phyloP scores from a whole-genome alignment of 2,888 invertebrate genomes.

The Lymantria monacha region DNA sequence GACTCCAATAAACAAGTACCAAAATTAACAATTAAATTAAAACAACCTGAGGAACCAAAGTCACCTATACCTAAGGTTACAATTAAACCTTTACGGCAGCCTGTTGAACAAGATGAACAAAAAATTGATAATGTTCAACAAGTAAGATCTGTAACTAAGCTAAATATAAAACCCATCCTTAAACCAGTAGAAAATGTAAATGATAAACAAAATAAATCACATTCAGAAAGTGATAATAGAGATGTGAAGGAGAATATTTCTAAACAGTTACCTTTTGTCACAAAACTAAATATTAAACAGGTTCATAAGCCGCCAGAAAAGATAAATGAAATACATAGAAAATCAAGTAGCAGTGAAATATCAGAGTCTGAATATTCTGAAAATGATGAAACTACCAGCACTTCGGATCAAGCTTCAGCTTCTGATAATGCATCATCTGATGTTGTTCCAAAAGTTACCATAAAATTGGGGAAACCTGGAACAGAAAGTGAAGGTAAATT shows the following conservation, averaged over 20 bases:
- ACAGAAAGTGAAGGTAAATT: slow-evolving; percentile 71
- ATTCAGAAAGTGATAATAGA: slow-evolving; percentile 21
- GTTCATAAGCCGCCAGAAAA: slow-evolving; percentile 72
- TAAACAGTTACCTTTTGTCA: slow-evolving; percentile 63
- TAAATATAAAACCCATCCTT: slow-evolving; percentile 73
- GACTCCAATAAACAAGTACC: slow-evolving; percentile 67
- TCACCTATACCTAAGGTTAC: slow-evolving; percentile 69
- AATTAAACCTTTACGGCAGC: slow-evolving; percentile 70
- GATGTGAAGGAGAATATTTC: slow-evolving; percentile 34
- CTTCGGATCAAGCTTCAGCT: slow-evolving; percentile 67
- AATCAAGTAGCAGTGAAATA: slow-evolving; percentile 78
- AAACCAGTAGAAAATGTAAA: slow-evolving; percentile 63
- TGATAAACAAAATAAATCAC: slow-evolving; percentile 56
- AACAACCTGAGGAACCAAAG: slow-evolving; percentile 63
- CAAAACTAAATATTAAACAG: slow-evolving; percentile 77
- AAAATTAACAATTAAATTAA: slow-evolving; percentile 77
- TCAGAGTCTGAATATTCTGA: slow-evolving; percentile 79
- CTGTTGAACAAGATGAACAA: slow-evolving; percentile 40
- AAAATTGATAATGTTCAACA: slow-evolving; percentile 39
- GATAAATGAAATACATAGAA: slow-evolving; percentile 71
- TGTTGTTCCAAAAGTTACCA: slow-evolving; percentile 72
- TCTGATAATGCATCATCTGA: slow-evolving; percentile 67
- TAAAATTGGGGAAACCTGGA: slow-evolving; percentile 72
- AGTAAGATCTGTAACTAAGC: slow-evolving; percentile 63
- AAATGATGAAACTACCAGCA: slow-evolving; percentile 78